Evolutionary conservation across 2,888 invertebrate genomes (phyloP), one percentile per base, ranked within the genome.

Genomic region (Rhagonycha fulva): DNA sequence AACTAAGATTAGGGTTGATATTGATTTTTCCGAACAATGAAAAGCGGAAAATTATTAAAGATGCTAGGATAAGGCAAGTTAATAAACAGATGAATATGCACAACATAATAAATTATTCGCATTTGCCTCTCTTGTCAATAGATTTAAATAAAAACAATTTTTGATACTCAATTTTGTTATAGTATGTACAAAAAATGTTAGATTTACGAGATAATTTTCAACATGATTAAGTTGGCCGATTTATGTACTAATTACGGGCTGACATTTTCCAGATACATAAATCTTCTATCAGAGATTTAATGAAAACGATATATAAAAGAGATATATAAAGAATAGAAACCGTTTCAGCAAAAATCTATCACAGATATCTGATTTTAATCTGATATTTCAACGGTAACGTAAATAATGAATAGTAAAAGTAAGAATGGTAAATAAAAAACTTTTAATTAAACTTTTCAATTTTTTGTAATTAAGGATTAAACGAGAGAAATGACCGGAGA

Each of bases 301-400:
- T 66, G 63, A 66, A 14, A 66, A 66, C 23, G 63, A 66, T 66
- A 66, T 23, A 66, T 66, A 66, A 66, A 24, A 66, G 63, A 66
- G 63, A 66, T 66, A 66, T 66, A 66, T 66, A 66, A 66, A 66
- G 19, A 66, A 19, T 66, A 66, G 24, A 66, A 66, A 19, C 24
- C 9, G 23, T 14, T 66, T 66, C 63, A 19, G 63, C 23, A 24
- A 66, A 66, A 66, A 66, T 66, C 63, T 66, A 66, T 66, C 23
- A 66, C 23, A n/a, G 63, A 66, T 66, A 66, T 66, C 63, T 66
- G 24, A 66, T 66, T 23, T 66, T 66, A 66, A 66, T 66, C 63
- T 66, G n/a, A 14, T 66, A 66, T 66, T 66, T 66, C 10, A 19
- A 66, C 26, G 63, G 26, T 14, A 66, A 66, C 5, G 26, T 66